phyloP scores from a whole-genome alignment of 2,888 invertebrate species.

The Noctua janthe region DNA sequence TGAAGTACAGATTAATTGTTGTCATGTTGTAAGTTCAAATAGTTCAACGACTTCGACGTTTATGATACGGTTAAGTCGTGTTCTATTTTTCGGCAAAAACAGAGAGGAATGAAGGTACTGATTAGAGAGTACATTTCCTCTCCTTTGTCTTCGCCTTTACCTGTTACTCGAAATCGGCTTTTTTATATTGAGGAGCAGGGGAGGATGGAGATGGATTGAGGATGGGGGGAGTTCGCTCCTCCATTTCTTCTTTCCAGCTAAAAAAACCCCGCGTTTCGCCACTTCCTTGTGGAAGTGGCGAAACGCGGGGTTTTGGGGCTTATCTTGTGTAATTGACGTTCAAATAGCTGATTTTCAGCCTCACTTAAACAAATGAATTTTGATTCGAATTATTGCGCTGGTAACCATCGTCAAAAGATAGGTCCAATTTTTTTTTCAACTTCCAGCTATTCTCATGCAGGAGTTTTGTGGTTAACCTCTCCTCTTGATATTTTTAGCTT shows the following conservation, averaged over 20 bases:
- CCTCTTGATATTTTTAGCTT: background rate
- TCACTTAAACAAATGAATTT: background rate
- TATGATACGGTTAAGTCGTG: background rate
- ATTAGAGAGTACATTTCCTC: background rate
- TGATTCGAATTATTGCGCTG: background rate
- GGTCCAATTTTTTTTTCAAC: background rate
- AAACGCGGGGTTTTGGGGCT: background rate
- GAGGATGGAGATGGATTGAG: no score
- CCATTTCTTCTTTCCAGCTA: background rate
- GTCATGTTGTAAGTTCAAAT: conserved; percentile 3
- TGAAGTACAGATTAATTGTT: background rate
- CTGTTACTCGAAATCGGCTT: background rate
- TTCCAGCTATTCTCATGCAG: background rate
- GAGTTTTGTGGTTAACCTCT: background rate
- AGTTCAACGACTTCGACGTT: background rate
- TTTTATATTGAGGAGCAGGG: background rate
- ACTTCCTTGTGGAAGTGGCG: background rate
- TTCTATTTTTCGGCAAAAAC: background rate
- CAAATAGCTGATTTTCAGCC: background rate
- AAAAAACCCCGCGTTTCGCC: background rate
- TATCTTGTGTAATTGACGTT: background rate
- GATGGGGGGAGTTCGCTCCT: background rate
- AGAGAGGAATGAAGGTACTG: background rate
- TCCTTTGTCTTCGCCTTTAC: background rate
- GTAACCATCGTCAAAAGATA: background rate